Base-by-base conservation (phyloP, 2,888 invertebrate species). In the Brenthis hecate region DNA sequence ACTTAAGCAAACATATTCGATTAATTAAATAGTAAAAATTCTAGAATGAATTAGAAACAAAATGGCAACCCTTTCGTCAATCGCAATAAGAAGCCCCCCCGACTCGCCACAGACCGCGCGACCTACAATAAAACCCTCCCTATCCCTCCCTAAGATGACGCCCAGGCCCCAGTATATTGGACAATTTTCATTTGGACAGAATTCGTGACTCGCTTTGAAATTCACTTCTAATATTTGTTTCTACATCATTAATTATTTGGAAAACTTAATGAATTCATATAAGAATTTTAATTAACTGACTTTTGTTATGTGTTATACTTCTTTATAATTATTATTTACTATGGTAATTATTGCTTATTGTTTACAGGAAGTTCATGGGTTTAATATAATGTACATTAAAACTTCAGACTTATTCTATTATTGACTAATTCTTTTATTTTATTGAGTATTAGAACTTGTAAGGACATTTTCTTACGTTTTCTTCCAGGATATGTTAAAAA, bases 111-210 rank as follows among this genome's bases (percentile, higher is more conserved):
- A 85, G 79, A 81, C 84, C 86, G 80, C 80, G 78, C 79, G 80
- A 77, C 86, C 87, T 85, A 85, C 87, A 88, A 88, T 89, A 87
- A 86, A 89, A 86, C 87, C 88, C 85, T 82, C 79, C 80, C 75
- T 75, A 70, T 55, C 74, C 73, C 85, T 81, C 89, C 84, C 89
- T 87, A 90, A 91, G 91, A 91, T 83, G 88, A 86, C 85, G 80
- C 77, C 80, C 76, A 81, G 83, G 85, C 85, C 77, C 80, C 76
- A 81, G 83, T 86, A 85, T 87, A 89, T 89, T 86, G 88, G 88
- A 88, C 88, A 87, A 92, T 91, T 91, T 89, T 89, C 90, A 81
- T 81, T 78, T 71, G 68, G 70, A 78, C 71, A 66, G 70, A 80
- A 82, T 77, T 83, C 87, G 89, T 88, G 88, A 88, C 90, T 88